Percentiles rank a stretch among this genome's conserved stretches.
These are phyloP conservation scores for Oryzias melastigma DNA, from an alignment of 2,113 vertebrate species.

Conservation along the genomic window DNA sequence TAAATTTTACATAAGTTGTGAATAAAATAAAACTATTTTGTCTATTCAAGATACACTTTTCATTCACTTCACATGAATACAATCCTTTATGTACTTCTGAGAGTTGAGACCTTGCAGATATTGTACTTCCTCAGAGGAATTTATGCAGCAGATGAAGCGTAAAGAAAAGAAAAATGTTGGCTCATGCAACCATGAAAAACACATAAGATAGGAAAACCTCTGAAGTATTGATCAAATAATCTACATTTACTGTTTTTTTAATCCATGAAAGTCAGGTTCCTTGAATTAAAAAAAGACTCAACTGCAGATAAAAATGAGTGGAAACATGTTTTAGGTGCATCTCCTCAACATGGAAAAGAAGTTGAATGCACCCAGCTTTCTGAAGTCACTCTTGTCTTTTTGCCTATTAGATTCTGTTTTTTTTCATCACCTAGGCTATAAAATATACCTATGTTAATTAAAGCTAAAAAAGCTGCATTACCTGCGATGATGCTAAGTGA, in stretches of 20 bases:
- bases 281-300: background rate
- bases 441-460: too few species aligned
- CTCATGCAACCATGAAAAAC: slow-evolving; percentile 3
- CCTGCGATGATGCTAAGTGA: too few species aligned
- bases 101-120: slow-evolving; percentile 4
- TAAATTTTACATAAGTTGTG: background rate
- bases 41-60: too few species aligned
- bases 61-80: background rate
- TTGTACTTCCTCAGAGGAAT: background rate
- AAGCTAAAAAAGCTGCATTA: too few species aligned
- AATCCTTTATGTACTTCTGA: background rate
- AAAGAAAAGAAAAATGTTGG: slow-evolving; percentile 7
- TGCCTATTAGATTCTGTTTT: too few species aligned
- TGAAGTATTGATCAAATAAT: background rate
- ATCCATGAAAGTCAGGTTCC: background rate
- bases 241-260: background rate
- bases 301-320: background rate
- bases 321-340: background rate
- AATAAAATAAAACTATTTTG: background rate
- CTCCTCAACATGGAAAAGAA: too few species aligned
- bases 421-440: too few species aligned
- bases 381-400: too few species aligned
- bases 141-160: slow-evolving; percentile 8
- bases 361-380: too few species aligned
- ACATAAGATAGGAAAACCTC: background rate